Conservation (phyloP, 2,797 vertebrate species). For the Hyperoplus immaculatus region DNA sequence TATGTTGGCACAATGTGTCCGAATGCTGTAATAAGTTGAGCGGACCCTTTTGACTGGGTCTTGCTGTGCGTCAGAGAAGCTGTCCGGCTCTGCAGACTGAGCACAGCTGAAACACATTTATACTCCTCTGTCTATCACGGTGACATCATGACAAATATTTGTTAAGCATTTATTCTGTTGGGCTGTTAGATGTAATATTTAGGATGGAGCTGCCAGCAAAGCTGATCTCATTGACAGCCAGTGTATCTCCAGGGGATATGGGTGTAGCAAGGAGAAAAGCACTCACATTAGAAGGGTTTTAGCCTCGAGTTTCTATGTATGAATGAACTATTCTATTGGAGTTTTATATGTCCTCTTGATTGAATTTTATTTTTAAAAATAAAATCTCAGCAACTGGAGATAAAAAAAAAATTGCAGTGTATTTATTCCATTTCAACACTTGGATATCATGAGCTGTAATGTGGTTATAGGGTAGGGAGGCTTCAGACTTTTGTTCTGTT, state of each 20-base stretch:
- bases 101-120: slow-evolving; percentile 57
- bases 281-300: not conserved
- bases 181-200: slow-evolving; percentile 34
- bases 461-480: not conserved
- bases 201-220: slow-evolving; percentile 32
- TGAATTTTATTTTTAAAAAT: not conserved
- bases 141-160: slow-evolving; percentile 56
- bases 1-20: not conserved
- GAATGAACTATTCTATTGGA: not conserved
- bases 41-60: not conserved
- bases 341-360: not conserved
- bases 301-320: not conserved
- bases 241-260: slow-evolving; percentile 16
- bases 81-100: not conserved
- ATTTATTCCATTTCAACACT: not conserved
- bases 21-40: not conserved
- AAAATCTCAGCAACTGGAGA: not conserved
- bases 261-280: slow-evolving; percentile 34
- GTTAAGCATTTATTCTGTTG: slow-evolving; percentile 17
- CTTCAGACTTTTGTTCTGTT: not conserved
- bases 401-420: not conserved
- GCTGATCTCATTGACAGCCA: slow-evolving; percentile 54
- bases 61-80: slow-evolving; percentile 6
- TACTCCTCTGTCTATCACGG: slow-evolving; percentile 13
- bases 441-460: slow-evolving; percentile 5